Evolutionary conservation across 2,113 vertebrate species (phyloP), one percentile per base, ranked within the genome.

Genomic region (Panurus biarmicus): DNA sequence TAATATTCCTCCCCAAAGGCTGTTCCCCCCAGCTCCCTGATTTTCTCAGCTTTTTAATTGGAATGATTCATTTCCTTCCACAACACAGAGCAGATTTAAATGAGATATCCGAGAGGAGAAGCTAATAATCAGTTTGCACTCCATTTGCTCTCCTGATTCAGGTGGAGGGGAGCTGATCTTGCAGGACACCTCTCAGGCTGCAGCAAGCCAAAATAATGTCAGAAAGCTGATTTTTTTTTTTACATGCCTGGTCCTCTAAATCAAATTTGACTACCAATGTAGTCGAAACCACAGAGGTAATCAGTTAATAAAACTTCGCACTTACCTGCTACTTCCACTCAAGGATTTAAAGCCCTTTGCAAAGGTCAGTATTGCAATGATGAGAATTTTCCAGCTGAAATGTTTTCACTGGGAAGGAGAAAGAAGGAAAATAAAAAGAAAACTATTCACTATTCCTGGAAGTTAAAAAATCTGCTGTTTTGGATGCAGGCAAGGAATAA

Each of bases 371-470:
- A 25, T 81, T 61, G 36, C 87, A 85, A 75, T 69, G 93, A 91
- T 96, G 96, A 93, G 96, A 91, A 95, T 96, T 94, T 96, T 96
- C 95, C 96, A 93, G 87, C 87, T 89, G 93, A 96, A 95, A 87
- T 82, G 93, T 95, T 96, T 94, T 96, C 66, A 29, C 74, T 81
- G 53, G 51, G 89, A 91, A 96, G 67, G 65, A 90, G 56, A 22
- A 8, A 22, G 31, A 48, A 31, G 40, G 60, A 20, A 42, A n/a
- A 61, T 38, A 25, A 17, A 4, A 47, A 67, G 12, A 88, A 73
- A 77, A 87, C 66, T 60, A 60, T 42, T 78, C 35, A 47, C 9
- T 19, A 89, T 58, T 81, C 78, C 77, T 87, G 25, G 53, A 91
- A 95, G 93, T 95, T 89, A 64, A 47, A 57, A 85, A 91, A 51